Percentiles rank a stretch among this genome's conserved stretches.
Evolutionary conservation across 2,888 invertebrate genomes (phyloP).

Genomic region (Sarcophaga variegata): DNA sequence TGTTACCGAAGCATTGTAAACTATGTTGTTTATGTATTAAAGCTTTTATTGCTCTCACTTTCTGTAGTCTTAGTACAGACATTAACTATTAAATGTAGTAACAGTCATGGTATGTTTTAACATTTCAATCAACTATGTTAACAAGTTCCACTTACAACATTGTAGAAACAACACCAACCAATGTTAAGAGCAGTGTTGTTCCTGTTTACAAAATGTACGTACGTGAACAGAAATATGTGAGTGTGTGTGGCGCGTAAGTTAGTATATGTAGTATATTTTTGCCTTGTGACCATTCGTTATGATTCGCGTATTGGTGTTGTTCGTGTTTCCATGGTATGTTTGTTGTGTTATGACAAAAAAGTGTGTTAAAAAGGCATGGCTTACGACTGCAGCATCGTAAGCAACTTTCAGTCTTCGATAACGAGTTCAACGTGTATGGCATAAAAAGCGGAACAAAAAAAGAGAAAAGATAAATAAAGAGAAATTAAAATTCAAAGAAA

Average conservation of each 20-base stretch:
- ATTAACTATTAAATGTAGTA: background rate
- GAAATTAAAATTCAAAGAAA: background rate
- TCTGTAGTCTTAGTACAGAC: background rate
- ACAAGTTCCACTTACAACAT: background rate
- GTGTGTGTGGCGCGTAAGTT: background rate
- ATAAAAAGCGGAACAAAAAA: constrained; percentile 63
- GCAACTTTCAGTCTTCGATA: constrained; percentile 66
- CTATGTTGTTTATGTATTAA: background rate
- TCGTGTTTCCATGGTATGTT: constrained; percentile 26
- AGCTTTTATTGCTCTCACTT: background rate
- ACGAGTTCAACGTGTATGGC: constrained; percentile 67
- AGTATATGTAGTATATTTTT: background rate
- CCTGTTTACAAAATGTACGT: background rate
- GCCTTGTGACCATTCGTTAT: constrained; percentile 26
- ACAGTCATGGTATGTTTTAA: too few species aligned
- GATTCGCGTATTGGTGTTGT: constrained; percentile 43
- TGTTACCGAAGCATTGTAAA: background rate
- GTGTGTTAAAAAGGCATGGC: constrained; percentile 57
- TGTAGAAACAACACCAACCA: background rate
- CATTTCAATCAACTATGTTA: background rate
- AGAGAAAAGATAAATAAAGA: background rate
- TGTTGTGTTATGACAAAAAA: constrained; percentile 19
- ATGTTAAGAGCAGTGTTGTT: background rate
- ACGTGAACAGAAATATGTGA: background rate
- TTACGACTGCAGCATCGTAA: constrained; percentile 67